phyloP scores from a whole-genome alignment of 2,797 vertebrate genomes.

The Chromobotia macracanthus region DNA sequence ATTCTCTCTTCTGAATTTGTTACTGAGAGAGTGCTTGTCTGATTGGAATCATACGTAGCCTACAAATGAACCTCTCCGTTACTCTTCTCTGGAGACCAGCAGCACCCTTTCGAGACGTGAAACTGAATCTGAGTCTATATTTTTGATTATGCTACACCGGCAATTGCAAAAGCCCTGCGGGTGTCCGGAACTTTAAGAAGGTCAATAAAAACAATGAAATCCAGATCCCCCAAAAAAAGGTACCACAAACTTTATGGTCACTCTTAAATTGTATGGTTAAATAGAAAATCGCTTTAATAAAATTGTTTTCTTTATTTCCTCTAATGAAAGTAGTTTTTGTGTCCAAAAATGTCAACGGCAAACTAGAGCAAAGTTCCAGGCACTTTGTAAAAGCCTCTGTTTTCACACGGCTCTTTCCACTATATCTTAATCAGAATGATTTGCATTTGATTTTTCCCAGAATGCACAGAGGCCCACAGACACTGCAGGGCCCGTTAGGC shows the following conservation, averaged over 20 bases:
- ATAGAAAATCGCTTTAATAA: neutral
- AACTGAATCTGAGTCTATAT: constrained; percentile 20
- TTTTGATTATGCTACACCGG: constrained; percentile 12
- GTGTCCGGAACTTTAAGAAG: constrained; percentile 11
- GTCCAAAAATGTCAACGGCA: neutral
- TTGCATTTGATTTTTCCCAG: constrained; percentile 48
- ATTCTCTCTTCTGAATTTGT: constrained; percentile 69
- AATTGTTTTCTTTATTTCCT: neutral
- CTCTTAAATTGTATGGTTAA: neutral
- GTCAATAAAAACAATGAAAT: constrained; percentile 42
- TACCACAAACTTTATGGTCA: neutral
- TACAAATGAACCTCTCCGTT: constrained; percentile 52
- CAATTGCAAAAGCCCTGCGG: constrained; percentile 22
- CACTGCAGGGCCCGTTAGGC: constrained; percentile 16
- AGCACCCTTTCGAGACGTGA: constrained; percentile 50
- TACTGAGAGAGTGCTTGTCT: constrained; percentile 60
- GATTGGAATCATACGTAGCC: constrained; percentile 68
- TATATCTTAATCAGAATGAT: constrained; percentile 34
- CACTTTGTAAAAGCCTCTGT: constrained; percentile 6
- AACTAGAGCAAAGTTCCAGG: neutral
- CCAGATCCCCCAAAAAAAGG: neutral
- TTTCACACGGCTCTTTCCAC: constrained; percentile 15
- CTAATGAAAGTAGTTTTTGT: neutral
- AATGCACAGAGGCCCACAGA: constrained; percentile 14
- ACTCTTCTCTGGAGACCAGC: constrained; percentile 52